Evolutionary conservation across 2,113 vertebrate species (phyloP), one percentile per base, ranked within the genome.

Genomic region (Alosa alosa): DNA sequence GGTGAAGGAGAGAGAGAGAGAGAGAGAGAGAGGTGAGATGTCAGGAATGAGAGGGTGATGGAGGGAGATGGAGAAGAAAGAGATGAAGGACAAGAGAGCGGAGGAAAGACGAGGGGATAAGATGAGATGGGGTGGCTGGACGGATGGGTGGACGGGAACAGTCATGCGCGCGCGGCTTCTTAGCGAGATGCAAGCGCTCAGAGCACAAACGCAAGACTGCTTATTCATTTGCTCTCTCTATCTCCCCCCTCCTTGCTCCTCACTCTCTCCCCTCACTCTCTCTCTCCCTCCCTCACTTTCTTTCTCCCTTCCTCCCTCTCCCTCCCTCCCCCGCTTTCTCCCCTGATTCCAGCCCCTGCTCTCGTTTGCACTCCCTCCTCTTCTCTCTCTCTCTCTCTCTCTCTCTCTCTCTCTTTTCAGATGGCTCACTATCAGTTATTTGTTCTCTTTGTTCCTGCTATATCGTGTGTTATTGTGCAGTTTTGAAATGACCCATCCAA

Each of bases 151-250:
- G 89, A 91, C 93, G 60, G 17, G 25, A 31, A 25, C 31, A 36
- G 88, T 87, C 89, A 91, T 92, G 91, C 92, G 31, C 31, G 31
- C 31, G 87, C 90, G 91, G 88, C 86, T 88, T 92, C 90, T 86
- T 88, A 90, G 87, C 22, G 83, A 91, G 92, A 92, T 92, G 93
- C 90, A 90, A 91, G 84, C 81, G 92, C 91, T 92, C 91, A 86
- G 85, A 94, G 91, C 90, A 87, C 90, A 92, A 92, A 91, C 82
- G 86, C 87, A 92, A 94, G 92, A 93, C 92, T 93, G 94, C 93
- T 93, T 90, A 89, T 93, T 95, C 91, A 91, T 91, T 90, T 44
- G 64, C 88, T 88, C 83, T 87, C 86, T 90, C 86, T 90, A 68
- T 84, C 83, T 50, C 86, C 86, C 91, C 84, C 47, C 75, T 46